Evolutionary conservation across 2,797 vertebrate species (phyloP), one percentile per base, ranked within the genome.

Genomic region (Pangasius mekongensis): DNA sequence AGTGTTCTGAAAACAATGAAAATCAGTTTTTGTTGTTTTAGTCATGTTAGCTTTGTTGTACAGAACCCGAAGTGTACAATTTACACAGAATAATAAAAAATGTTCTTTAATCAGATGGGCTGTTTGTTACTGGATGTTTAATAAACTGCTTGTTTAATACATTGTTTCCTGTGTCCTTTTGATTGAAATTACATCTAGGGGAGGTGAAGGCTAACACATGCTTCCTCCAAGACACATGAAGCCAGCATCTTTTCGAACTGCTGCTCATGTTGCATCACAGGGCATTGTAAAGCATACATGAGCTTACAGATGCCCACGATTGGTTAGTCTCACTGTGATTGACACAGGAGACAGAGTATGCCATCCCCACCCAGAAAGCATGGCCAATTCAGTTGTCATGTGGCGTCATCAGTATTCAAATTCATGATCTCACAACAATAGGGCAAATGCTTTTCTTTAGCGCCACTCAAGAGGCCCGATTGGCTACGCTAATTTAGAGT

Each of bases 101-200:
- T 88, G 83, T 87, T 76, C 88, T 93, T 92, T 90, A 91, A 91
- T 90, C 87, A 71, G 92, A 90, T 91, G 87, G 81, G 90, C 90
- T 92, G 91, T 93, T 92, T 94, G 92, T 91, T 93, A 92, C 88
- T 94, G 91, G 90, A 92, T 94, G 92, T 93, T 93, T 92, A 93
- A 92, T 92, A 92, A 93, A 93, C 49, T 88, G 52, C 87, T 83
- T 52, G 33, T 84, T 73, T 85, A 69, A 71, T 84, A 84, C 24
- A 14, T 84, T 36, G 49, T 52, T 69, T 83, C 27, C 16, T 52
- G 83, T 66, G 13, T 88, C 13, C 14, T 43, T 76, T 84, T 76
- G 22, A 54, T 52, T 30, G 11, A 7, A 60, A 8, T 69, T 30
- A 54, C 14, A 76, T 62, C 18, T 22, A 60, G 5, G 33, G 20